Conservation (phyloP, 1,140 invertebrate species). For the Drosophila ficusphila region DNA sequence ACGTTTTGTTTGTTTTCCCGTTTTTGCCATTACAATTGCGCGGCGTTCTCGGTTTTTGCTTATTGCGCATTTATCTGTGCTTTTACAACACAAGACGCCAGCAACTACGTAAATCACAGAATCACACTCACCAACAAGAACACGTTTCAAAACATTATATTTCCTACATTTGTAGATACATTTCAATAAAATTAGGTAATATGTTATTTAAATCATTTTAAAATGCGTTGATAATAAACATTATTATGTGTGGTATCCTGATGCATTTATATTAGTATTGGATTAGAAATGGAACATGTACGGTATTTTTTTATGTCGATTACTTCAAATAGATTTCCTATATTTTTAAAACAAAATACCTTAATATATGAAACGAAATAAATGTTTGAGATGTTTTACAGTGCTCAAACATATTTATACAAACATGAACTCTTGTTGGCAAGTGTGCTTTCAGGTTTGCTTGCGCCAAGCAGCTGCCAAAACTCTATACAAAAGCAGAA, state of each 20-base stretch:
- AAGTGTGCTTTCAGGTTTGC: slow-evolving; percentile 34
- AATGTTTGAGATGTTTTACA: too few species aligned
- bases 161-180: too few species aligned
- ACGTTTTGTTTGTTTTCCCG: slow-evolving; percentile 63
- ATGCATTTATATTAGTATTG: too few species aligned
- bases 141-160: background rate
- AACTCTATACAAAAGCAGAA: slow-evolving; percentile 41
- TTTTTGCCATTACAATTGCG: slow-evolving; percentile 25
- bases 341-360: background rate
- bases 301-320: too few species aligned
- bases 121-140: background rate
- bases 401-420: background rate
- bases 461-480: slow-evolving; percentile 69
- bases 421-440: slow-evolving; percentile 3
- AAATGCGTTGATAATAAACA: too few species aligned
- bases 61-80: slow-evolving; percentile 40
- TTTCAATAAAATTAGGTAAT: too few species aligned
- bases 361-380: too few species aligned
- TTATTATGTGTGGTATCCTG: too few species aligned
- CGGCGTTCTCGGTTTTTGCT: slow-evolving; percentile 5
- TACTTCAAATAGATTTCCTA: too few species aligned
- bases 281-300: too few species aligned
- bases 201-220: too few species aligned
- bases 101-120: slow-evolving; percentile 27
- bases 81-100: slow-evolving; percentile 29